Conservation (phyloP, 2,888 invertebrate species). For the Thecophora atra region DNA sequence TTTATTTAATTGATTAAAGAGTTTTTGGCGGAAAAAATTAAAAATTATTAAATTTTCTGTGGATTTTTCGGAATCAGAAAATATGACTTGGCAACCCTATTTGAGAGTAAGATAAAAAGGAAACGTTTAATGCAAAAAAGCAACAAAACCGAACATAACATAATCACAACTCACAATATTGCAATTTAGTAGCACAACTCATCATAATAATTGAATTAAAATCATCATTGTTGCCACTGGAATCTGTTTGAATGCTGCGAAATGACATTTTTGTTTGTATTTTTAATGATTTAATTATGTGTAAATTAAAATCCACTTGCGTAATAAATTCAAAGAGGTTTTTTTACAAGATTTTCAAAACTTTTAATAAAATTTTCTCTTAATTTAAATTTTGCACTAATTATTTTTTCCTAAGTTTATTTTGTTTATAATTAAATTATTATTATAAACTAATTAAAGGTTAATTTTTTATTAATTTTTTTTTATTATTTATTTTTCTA, state of each 20-base stretch:
- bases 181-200: slow-evolving; percentile 46
- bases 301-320: not conserved
- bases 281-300: not conserved
- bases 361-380: not conserved
- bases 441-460: not conserved
- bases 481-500: too few relatives aligned
- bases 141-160: not conserved
- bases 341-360: too few relatives aligned
- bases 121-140: not conserved
- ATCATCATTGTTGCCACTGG: slow-evolving; percentile 36
- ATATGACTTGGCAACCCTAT: too few relatives aligned
- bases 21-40: too few relatives aligned
- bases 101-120: too few relatives aligned
- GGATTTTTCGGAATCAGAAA: too few relatives aligned
- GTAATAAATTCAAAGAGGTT: not conserved
- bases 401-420: not conserved
- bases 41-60: too few relatives aligned
- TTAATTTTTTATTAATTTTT: not conserved
- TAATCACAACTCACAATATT: slow-evolving; percentile 37
- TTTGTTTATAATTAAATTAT: too few relatives aligned
- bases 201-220: slow-evolving; percentile 46
- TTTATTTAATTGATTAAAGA: too few relatives aligned
- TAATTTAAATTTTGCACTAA: not conserved
- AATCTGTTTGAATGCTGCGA: slow-evolving; percentile 26
- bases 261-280: slow-evolving; percentile 35